Evolutionary conservation across 2,797 vertebrate genomes (phyloP).

Genomic region (Alcedo quadribrachys): DNA sequence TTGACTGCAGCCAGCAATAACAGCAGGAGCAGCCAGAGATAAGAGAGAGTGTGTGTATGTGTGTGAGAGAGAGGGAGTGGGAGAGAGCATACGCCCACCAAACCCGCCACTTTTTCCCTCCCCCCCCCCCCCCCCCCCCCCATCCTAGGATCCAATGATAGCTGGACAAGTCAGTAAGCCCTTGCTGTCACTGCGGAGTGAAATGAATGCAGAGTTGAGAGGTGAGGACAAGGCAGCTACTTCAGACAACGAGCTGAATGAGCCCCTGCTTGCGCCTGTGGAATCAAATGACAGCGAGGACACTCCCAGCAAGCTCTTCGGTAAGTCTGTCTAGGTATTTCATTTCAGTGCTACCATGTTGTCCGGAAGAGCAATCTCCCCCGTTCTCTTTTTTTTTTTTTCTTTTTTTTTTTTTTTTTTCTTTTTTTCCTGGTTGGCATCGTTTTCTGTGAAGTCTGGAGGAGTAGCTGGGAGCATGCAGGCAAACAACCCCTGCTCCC

Average conservation of each 20-base stretch:
- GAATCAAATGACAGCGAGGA: slow-evolving; percentile 93
- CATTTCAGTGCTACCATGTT: slow-evolving; percentile 75
- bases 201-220: slow-evolving; percentile 98
- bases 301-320: slow-evolving; percentile 95
- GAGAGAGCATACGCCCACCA: slow-evolving; percentile 76
- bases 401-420: background rate
- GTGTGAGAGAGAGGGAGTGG: slow-evolving; percentile 67
- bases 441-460: slow-evolving; percentile 49
- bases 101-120: slow-evolving; percentile 79
- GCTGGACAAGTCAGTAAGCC: slow-evolving; percentile 99
- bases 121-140: background rate
- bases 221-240: slow-evolving; percentile 93
- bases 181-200: slow-evolving; percentile 95
- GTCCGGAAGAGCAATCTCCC: slow-evolving; percentile 71
- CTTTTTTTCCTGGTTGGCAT: background rate
- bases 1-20: slow-evolving; percentile 95
- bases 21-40: slow-evolving; percentile 93
- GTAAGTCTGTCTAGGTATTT: slow-evolving; percentile 89
- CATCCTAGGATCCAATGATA: slow-evolving; percentile 96
- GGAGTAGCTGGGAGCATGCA: slow-evolving; percentile 19
- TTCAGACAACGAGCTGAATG: slow-evolving; percentile 95
- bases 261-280: slow-evolving; percentile 91
- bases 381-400: fast-evolving
- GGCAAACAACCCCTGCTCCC: background rate
- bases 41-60: slow-evolving; percentile 83